These are phyloP conservation scores for Caerostris extrusa DNA, from an alignment of 1,140 invertebrate genomes.

Conservation along the genomic window DNA sequence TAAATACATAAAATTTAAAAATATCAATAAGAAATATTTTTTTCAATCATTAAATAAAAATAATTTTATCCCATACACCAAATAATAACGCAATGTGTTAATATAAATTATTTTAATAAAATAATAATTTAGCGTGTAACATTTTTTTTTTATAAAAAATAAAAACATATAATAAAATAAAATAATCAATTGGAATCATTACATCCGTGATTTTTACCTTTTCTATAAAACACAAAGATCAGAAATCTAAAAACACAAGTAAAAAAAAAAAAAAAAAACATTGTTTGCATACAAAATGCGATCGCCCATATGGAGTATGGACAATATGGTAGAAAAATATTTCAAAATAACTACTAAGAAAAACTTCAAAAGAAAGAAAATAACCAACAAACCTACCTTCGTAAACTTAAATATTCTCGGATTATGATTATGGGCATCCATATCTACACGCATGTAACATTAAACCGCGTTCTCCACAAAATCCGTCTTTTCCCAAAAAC, in stretches of 20 bases:
- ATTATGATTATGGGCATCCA: slow-evolving; percentile 59
- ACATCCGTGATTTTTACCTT: too few relatives aligned
- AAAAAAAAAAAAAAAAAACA: not conserved
- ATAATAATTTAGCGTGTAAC: not conserved
- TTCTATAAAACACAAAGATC: too few relatives aligned
- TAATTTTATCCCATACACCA: too few relatives aligned
- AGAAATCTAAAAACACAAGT: too few relatives aligned
- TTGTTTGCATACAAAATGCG: not conserved
- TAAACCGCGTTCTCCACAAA: not conserved
- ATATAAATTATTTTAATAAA: not conserved
- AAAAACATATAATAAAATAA: not conserved
- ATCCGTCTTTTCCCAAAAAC: not conserved
- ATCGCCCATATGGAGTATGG: not conserved
- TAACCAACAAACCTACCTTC: slow-evolving; percentile 47
- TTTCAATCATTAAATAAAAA: too few relatives aligned
- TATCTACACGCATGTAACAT: slow-evolving; percentile 43
- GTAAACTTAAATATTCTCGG: slow-evolving; percentile 74
- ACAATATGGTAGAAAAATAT: not conserved
- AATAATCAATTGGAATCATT: not conserved
- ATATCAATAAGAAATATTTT: too few relatives aligned
- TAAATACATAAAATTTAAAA: too few relatives aligned
- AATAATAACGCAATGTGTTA: too few relatives aligned
- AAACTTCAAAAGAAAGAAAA: not conserved
- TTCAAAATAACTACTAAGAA: not conserved
- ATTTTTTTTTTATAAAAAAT: not conserved